Evolutionary conservation across 1,140 invertebrate species (phyloP), one percentile per base, ranked within the genome.

Genomic region (Tachypleus tridentatus): DNA sequence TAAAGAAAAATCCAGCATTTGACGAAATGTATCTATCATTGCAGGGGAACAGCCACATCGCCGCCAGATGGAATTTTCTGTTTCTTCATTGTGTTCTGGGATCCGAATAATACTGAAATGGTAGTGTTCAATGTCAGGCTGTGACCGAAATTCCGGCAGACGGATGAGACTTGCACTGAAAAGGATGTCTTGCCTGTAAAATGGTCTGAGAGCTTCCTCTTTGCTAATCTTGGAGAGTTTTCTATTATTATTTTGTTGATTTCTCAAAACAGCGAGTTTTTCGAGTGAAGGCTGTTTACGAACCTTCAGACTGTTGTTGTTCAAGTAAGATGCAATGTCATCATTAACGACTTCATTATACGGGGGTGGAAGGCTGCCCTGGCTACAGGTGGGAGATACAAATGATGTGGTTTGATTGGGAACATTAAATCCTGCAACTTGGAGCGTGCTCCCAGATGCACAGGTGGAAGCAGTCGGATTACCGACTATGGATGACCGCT

Each of bases 1-100:
- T 0, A 98, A 79, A 56, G 83, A 86, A 2, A 91, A 81, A 74
- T 97, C 92, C 71, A 97, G 81, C 87, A 95, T 90, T 62, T 74
- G 64, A 11, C 63, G 61, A 3, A 78, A 72, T 5, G 74, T 63
- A 66, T 80, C 79, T 7, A 73, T 76, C 58, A 78, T 69, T 7
- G 53, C 53, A n/a, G 7, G 7, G 53, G 53, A 54, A 54, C 53
- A 54, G 29, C 29, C 29, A 29, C 29, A 29, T 29, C 29, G 29
- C 2, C 29, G 29, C 53, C 53, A 54, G 7, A 7, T n/a, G n/a
- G 53, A 54, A 7, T 54, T n/a, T 54, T 54, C 53, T n/a, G 7
- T n/a, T 54, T 54, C 53, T 54, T 54, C 53, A 29, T 2, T 29
- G 53, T 54, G 53, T 54, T n/a, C n/a, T 1, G 53, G 53, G n/a